Base-by-base conservation (phyloP, 2,888 invertebrate genomes). In the Papilio gigon region DNA sequence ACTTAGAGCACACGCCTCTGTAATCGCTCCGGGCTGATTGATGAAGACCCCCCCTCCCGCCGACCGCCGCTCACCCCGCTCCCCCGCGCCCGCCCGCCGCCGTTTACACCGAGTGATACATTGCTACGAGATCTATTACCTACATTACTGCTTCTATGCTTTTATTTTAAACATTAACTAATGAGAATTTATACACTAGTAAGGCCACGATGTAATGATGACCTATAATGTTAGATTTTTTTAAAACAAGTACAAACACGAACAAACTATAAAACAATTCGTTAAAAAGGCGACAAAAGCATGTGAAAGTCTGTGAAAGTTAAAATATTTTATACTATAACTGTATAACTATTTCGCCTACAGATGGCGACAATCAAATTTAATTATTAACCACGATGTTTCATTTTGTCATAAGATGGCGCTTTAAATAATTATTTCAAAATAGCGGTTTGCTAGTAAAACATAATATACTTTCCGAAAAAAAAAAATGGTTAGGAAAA, bases 21-120 rank as follows among this genome's bases (percentile, higher is more conserved):
- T 90, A 90, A 92, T 91, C 91, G 89, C 90, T 88, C 81, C 77
- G 70, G 84, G 90, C 91, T 92, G 92, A 92, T 91, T 91, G 91
- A 92, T 92, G 92, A 88, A 85, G 84, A 82, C 78, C 77, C 81
- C 80, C 79, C 69, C 76, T 71, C 74, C 74, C 70, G 25, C 50
- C 1, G 17, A 56, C 72, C 59, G 17, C 63, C 22, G 35, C 22
- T n/a, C 59, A 17, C 47, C 14, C 22, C 22, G 2, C 59, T 3
- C 12, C 50, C 27, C 37, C 50, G 30, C 30, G 12, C 77, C 72
- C 78, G 78, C 76, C 72, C 67, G 71, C 72, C 75, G 72, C 82
- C 84, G 82, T 84, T 85, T 85, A 85, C 83, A 81, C 78, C 74
- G 83, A 82, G 84, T 87, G 88, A 88, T 88, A 87, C 88, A 88